Base-by-base conservation (phyloP, 1,140 invertebrate species). In the Nylanderia fulva region DNA sequence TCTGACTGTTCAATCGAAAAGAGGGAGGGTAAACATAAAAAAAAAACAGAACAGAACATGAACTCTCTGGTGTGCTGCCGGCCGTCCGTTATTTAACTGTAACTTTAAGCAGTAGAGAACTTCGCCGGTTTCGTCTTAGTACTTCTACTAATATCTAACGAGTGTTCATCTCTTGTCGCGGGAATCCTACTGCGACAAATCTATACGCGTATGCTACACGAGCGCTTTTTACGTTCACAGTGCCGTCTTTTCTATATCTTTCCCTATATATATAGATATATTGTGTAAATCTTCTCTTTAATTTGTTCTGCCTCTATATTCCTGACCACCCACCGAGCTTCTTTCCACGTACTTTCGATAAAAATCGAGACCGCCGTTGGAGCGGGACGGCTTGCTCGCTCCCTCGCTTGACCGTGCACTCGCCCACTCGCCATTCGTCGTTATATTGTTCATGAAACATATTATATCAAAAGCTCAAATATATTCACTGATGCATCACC, bases 101-200 rank as follows among this genome's bases (percentile, higher is more conserved):
- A 91, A 90, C 90, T 91, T 91, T 92, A 90, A 91, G 91, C 86
- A 90, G 68, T 90, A 84, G 86, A 85, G 63, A 88, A 84, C 80
- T 89, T 89, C 84, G 88, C 86, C 86, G 86, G 90, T 92, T 91
- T 91, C 84, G 74, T 90, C 89, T 48, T 90, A 86, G 88, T 88
- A 90, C 69, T 90, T 90, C 84, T 82, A 69, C 77, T 60, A 87
- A 84, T 87, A 84, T 90, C 88, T 84, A 77, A 85, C 68, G 63
- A 36, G 27, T 56, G 84, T 86, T 86, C 84, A 76, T 68, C 82
- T 68, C 72, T 52, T 36, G 56, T 56, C 85, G 60, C 33, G 45
- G 61, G 33, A 15, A 72, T 13, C 33, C 29, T 1, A n/a, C 29
- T 61, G 68, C 86, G 87, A 27, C 61, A 76, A 72, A 76, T 58